Base-by-base conservation (phyloP, 2,113 vertebrate genomes). In the Nymphicus hollandicus region DNA sequence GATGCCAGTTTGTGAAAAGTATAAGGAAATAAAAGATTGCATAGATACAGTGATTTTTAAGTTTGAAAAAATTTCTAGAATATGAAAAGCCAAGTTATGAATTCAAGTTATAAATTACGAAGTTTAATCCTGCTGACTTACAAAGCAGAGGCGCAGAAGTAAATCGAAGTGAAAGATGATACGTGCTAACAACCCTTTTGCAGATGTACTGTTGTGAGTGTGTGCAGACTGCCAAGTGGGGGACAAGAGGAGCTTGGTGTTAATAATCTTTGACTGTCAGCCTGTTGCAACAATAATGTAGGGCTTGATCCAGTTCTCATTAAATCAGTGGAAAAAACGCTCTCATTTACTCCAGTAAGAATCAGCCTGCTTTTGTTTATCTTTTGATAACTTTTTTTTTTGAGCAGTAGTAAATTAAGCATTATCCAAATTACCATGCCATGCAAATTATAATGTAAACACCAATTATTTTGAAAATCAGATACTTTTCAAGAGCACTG, bases 121-220 rank as follows among this genome's bases (percentile, higher is more conserved):
- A 84, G 82, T 50, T 52, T 37, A 71, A 89, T 65, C 58, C 72
- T 71, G 58, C 50, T 81, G 73, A 81, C 70, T 95, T 72, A 65
- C 53, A 87, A 91, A 83, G 73, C 64, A 87, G 71, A 92, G 81
- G 43, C 29, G 55, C 91, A 93, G 82, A 93, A 92, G 31, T 47
- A 83, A 96, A 94, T 88, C 27, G 46, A 39, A 82, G 63, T 68
- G 77, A 93, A 92, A 74, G 86, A 35, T 29, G 39, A 71, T 77
- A 71, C 0, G 5, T 77, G 52, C 68, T 55, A 80, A 29, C 56
- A 76, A 52, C 23, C 41, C 5, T 55, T 64, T 50, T 71, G 78
- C 58, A 85, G 83, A 47, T 66, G 53, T 22, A 81, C 72, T 11
- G 13, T 37, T 47, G 37, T 85, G 72, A 31, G 3, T 46, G 24